Evolutionary conservation across 2,113 vertebrate genomes (phyloP).

Genomic region (Nothocercus nigrocapillus): DNA sequence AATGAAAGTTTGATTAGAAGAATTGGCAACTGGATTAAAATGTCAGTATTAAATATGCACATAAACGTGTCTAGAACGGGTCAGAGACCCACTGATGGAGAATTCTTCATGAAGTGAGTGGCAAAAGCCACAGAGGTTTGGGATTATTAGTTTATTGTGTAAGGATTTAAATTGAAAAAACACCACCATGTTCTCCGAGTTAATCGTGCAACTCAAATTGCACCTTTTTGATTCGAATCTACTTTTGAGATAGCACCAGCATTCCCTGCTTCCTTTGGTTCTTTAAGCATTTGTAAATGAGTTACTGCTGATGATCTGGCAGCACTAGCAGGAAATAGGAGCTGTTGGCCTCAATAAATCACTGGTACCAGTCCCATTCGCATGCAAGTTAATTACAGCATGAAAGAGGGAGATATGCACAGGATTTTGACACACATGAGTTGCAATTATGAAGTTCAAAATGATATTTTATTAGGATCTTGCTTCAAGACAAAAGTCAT

Average conservation of each 20-base stretch:
- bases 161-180: neutral
- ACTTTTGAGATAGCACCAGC: neutral
- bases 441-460: neutral
- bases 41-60: neutral
- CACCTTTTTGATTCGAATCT: neutral
- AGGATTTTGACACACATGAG: neutral
- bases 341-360: neutral
- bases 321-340: neutral
- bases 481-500: neutral
- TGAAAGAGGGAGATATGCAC: neutral
- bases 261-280: neutral
- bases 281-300: neutral
- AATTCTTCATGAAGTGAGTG: neutral
- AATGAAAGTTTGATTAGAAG: neutral
- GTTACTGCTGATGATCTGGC: neutral
- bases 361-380: no score
- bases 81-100: neutral
- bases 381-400: neutral
- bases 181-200: neutral
- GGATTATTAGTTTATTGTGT: neutral
- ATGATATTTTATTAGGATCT: neutral
- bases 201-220: neutral
- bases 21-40: neutral
- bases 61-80: neutral
- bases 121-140: neutral